Percentiles rank a stretch among this genome's conserved stretches.
Conservation (phyloP, 2,113 vertebrate genomes). For the Oncorhynchus nerka region DNA sequence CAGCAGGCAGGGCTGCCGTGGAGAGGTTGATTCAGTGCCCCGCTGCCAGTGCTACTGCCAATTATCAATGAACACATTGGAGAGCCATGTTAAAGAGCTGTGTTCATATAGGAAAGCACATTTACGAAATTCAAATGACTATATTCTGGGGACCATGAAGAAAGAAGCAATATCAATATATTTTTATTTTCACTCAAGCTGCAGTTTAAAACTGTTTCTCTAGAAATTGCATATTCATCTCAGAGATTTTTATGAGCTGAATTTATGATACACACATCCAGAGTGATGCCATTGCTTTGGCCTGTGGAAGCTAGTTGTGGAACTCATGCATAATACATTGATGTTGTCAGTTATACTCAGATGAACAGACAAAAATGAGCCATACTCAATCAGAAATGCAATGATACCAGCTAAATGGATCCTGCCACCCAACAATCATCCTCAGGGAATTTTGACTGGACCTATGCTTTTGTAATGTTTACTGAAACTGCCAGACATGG, state of each 20-base stretch:
- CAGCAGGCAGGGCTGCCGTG: conserved; percentile 35
- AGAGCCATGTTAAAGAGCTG: conserved; percentile 32
- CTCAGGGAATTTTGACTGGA: conserved; percentile 11
- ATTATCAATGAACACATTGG: conserved; percentile 42
- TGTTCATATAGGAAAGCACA: conserved; percentile 18
- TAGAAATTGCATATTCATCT: background rate
- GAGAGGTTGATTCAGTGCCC: conserved; percentile 32
- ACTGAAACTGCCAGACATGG: background rate
- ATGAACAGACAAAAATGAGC: conserved; percentile 6
- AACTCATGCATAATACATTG: conserved; percentile 6
- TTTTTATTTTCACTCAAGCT: background rate
- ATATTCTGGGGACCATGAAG: background rate
- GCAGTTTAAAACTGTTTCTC: background rate
- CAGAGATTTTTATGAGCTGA: background rate
- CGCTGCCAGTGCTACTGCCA: conserved; percentile 36
- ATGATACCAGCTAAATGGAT: background rate
- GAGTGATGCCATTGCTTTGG: background rate
- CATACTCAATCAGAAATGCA: background rate
- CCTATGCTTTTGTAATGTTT: background rate
- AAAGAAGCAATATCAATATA: background rate
- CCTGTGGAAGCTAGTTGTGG: background rate
- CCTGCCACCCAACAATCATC: background rate
- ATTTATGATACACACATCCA: background rate
- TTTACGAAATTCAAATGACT: conserved; percentile 4
- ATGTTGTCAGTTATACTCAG: conserved; percentile 9